These are phyloP conservation scores for Pseudococcus longispinus DNA, from an alignment of 2,888 invertebrate genomes.

Conservation along the genomic window DNA sequence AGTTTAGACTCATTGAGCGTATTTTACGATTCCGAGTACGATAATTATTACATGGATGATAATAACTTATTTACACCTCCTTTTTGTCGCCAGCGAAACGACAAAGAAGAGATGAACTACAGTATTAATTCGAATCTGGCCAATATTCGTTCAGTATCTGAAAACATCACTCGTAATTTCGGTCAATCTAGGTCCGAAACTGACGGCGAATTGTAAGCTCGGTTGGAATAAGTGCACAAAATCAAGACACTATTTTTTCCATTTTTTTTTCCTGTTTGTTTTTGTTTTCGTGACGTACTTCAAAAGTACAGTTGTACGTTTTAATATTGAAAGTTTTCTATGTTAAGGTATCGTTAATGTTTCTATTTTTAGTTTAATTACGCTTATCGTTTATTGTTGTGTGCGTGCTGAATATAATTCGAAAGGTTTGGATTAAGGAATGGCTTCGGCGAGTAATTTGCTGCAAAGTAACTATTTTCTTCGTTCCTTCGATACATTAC, in stretches of 20 bases:
- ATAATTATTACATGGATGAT: slow-evolving; percentile 65
- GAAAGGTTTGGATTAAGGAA: background rate
- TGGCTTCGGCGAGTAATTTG: background rate
- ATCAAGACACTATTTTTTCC: background rate
- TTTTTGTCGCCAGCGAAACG: slow-evolving; percentile 57
- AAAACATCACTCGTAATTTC: slow-evolving; percentile 78
- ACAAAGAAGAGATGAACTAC: slow-evolving; percentile 51
- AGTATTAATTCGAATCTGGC: slow-evolving; percentile 67
- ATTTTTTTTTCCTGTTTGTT: background rate
- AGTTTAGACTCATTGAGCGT: slow-evolving; percentile 82
- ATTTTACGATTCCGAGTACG: slow-evolving; percentile 80
- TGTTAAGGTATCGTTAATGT: background rate
- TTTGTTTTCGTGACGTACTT: background rate
- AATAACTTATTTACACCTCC: slow-evolving; percentile 51
- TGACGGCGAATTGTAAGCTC: slow-evolving; percentile 71
- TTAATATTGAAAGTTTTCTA: background rate
- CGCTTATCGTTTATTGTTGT: slow-evolving; percentile 28
- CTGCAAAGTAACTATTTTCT: background rate
- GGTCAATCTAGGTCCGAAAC: slow-evolving; percentile 74
- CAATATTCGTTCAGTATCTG: slow-evolving; percentile 77
- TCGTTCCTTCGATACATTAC: background rate
- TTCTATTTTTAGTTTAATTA: slow-evolving; percentile 15
- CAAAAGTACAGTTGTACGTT: background rate
- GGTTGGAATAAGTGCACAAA: background rate
- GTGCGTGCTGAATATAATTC: slow-evolving; percentile 8